phyloP scores from a whole-genome alignment of 2,797 vertebrate genomes.

The Antrozous pallidus region DNA sequence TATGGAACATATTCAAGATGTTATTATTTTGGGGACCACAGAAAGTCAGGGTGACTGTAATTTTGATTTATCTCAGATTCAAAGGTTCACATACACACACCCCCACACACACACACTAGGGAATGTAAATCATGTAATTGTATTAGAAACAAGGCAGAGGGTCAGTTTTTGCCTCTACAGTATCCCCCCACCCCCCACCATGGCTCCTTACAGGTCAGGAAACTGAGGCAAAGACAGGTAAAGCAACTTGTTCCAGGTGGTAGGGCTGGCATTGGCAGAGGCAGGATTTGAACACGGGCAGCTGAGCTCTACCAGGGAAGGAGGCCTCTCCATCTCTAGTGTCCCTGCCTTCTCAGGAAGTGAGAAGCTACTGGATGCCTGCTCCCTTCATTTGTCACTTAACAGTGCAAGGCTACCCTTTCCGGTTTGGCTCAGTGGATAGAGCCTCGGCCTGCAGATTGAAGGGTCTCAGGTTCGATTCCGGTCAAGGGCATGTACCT shows the following conservation, averaged over 20 bases:
- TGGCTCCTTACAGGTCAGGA: not conserved
- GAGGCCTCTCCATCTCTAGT: not conserved
- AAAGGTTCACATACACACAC: not conserved
- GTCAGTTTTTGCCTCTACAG: not conserved
- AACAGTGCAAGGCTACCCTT: not conserved
- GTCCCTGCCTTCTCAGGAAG: not conserved
- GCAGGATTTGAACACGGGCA: not conserved
- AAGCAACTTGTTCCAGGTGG: not conserved
- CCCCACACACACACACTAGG: too few species aligned
- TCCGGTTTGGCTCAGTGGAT: too few species aligned
- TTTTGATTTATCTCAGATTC: not conserved
- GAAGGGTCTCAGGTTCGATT: too few species aligned
- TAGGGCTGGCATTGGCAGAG: not conserved
- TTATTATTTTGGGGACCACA: not conserved
- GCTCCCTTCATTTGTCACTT: not conserved
- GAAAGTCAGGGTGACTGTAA: not conserved
- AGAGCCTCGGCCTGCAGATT: too few species aligned
- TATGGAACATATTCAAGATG: not conserved
- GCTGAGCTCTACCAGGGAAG: rapidly evolving
- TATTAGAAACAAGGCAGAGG: not conserved
- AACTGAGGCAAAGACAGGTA: not conserved
- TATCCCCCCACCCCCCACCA: too few species aligned
- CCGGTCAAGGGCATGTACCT: too few species aligned
- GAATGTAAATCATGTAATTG: not conserved
- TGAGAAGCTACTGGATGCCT: not conserved